Base-by-base conservation (phyloP, 2,888 invertebrate species). In the Lissocephala sabroskyi region DNA sequence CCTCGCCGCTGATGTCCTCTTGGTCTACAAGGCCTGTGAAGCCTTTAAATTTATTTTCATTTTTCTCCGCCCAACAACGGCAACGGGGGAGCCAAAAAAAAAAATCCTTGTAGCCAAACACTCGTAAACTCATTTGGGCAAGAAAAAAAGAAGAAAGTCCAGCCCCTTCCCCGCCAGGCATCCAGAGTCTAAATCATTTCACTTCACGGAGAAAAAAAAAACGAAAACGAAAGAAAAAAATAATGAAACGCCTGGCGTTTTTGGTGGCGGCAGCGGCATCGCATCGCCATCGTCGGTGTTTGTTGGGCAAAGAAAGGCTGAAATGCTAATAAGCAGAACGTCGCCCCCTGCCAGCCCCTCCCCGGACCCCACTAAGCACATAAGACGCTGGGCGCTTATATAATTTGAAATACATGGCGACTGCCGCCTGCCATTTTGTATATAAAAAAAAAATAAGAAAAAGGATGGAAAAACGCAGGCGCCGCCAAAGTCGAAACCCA, bases 71-170 rank as follows among this genome's bases (percentile, higher is more conserved):
- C n/a, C 23, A 23, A 23, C 23, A 23, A 23, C 23, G 7, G 7
- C 23, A 23, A 23, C 18, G 17, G 16, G 11, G 39, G 11, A 44
- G 26, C 29, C 36, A 11, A 13, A 14, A 13, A 29, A 16, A 10
- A 28, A 56, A 66, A 65, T 63, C 56, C 59, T 56, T 56, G 54
- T 58, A 61, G 58, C 62, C 73, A 63, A 71, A 73, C 74, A 71
- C 70, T 73, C 70, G 65, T 71, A 70, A 70, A 71, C 71, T 71
- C 71, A 71, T 71, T 71, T 71, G 60, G 63, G 13, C 42, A 43
- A 43, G 32, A 44, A 26, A 52, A 56, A 65, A 66, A 64, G 57
- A 26, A 23, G 16, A 29, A 41, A 41, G 29, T 17, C 6, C 50
- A 44, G 49, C n/a, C 37, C 18, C 37, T 33, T 14, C 14, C 4